phyloP scores from a whole-genome alignment of 2,888 invertebrate genomes.

The Orchesellides sinensis region DNA sequence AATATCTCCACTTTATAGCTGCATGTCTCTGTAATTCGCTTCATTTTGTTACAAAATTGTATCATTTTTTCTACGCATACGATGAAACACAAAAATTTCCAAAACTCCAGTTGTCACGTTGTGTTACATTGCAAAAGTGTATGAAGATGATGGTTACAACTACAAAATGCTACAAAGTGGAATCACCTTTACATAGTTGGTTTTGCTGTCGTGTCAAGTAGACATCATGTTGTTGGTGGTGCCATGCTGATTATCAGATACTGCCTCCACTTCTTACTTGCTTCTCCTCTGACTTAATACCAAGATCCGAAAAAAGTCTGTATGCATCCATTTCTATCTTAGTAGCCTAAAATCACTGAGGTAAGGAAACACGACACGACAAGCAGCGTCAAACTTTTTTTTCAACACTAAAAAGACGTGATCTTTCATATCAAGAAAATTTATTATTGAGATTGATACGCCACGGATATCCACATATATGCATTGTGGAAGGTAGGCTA shows the following conservation, averaged over 20 bases:
- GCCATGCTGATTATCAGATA: conserved; percentile 26
- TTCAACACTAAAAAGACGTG: conserved; percentile 46
- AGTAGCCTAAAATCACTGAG: no score
- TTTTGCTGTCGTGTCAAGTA: conserved; percentile 38
- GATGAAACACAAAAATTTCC: no score
- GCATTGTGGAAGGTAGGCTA: no score
- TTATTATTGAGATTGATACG: no score
- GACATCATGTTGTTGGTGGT: conserved; percentile 33
- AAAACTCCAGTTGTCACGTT: no score
- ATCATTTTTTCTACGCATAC: no score
- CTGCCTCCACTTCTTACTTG: conserved; percentile 20
- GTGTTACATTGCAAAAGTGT: no score
- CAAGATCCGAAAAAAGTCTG: conserved; percentile 3
- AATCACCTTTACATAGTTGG: conserved; percentile 8
- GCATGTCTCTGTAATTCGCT: no score
- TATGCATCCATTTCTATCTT: background rate
- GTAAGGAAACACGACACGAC: conserved; percentile 20
- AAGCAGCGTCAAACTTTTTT: conserved; percentile 17
- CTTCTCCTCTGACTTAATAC: conserved; percentile 19
- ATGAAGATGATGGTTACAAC: no score
- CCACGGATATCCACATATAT: no score
- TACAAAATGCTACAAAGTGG: conserved; percentile 40
- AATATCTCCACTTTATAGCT: no score
- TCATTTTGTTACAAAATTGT: no score
- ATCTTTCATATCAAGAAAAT: conserved; percentile 56